Conservation (phyloP, 2,113 vertebrate species). For the Triplophysa dalaica region DNA sequence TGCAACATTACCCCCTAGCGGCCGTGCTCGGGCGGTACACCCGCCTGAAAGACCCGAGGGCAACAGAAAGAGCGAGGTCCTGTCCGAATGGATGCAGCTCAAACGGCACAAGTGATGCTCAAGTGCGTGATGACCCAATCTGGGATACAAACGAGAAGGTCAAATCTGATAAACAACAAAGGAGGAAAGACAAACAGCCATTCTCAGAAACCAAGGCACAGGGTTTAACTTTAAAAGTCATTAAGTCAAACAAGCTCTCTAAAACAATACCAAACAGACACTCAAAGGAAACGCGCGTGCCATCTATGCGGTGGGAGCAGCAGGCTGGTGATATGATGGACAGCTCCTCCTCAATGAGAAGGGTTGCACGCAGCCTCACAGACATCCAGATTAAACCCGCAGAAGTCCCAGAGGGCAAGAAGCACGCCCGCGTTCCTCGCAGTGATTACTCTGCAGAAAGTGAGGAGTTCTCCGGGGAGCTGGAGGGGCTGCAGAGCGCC, state of each 20-base stretch:
- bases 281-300: background rate
- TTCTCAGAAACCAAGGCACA: background rate
- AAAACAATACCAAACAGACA: slow-evolving; percentile 1
- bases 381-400: slow-evolving; percentile 5
- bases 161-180: background rate
- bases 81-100: slow-evolving; percentile 58
- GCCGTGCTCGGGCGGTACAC: slow-evolving; percentile 65
- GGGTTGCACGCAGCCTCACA: slow-evolving; percentile 59
- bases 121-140: slow-evolving; percentile 22
- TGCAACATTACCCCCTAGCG: slow-evolving; percentile 77
- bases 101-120: slow-evolving; percentile 44
- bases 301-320: background rate
- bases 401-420: slow-evolving; percentile 46
- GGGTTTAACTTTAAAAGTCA: background rate
- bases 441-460: slow-evolving; percentile 17
- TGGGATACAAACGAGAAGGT: slow-evolving; percentile 5
- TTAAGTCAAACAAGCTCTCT: background rate
- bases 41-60: slow-evolving; percentile 45
- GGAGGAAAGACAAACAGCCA: background rate
- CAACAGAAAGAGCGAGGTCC: slow-evolving; percentile 41
- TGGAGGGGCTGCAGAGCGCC: slow-evolving; percentile 50
- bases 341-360: slow-evolving; percentile 36
- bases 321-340: background rate
- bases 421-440: background rate
- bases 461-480: slow-evolving; percentile 66